Base-by-base conservation (phyloP, 2,888 invertebrate genomes). In the Xestia c-nigrum region DNA sequence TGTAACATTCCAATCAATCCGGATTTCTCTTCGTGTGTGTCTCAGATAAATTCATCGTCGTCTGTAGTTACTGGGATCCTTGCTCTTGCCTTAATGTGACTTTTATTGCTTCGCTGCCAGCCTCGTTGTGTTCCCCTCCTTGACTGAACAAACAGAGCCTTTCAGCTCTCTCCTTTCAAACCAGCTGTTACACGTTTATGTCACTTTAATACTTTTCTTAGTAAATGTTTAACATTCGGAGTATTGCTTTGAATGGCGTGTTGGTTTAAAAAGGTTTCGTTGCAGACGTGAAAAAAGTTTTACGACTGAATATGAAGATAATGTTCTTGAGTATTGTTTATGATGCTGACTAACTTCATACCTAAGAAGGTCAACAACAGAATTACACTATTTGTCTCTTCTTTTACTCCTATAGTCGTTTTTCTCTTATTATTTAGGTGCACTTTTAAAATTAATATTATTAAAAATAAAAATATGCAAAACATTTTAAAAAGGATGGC, bases 21-120 rank as follows among this genome's bases (percentile, higher is more conserved):
- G 21, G 77, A 76, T 63, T 75, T 64, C 63, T 74, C 67, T 57
- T 73, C 79, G 85, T 80, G 78, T 72, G 78, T 88, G 87, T 89
- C 88, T 85, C 89, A 90, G 89, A 93, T 92, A 93, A 92, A 93
- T 93, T 92, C 90, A 91, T 90, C 90, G 88, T 87, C 87, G 87
- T 89, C 89, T 84, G 77, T 81, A 80, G 84, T 87, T 89, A 80
- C 89, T 83, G 87, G 91, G 90, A 90, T 92, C 92, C 90, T 93
- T 89, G 91, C 94, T 94, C 94, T 94, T 91, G 94, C 94, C 93
- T 94, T 95, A 95, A 95, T 95, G 95, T 92, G 95, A 95, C 95
- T 95, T 95, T 95, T 95, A 95, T 95, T 94, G 89, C 94, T 92
- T 92, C 91, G 91, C 92, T 94, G 92, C 90, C 93, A 93, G 89